Percentiles rank a stretch among this genome's conserved stretches.
These are phyloP conservation scores for Aphodius granarius DNA, from an alignment of 2,888 invertebrate species.

Conservation along the genomic window DNA sequence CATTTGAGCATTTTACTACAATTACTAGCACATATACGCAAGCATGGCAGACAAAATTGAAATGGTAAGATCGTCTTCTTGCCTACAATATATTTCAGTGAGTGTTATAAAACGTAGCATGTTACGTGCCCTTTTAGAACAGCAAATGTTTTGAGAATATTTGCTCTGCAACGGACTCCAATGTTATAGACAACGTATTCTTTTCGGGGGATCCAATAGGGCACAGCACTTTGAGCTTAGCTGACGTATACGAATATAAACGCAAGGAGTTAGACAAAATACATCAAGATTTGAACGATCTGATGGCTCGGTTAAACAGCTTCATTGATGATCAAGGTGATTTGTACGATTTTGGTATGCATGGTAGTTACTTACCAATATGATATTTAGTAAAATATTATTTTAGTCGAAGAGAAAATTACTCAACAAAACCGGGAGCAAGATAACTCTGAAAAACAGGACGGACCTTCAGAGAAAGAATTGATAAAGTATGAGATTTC, in stretches of 20 bases:
- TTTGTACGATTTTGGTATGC: not conserved
- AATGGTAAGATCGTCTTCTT: not conserved
- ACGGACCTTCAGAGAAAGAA: constrained; percentile 33
- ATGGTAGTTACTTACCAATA: not conserved
- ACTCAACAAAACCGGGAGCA: constrained; percentile 1
- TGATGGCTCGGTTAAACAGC: constrained; percentile 29
- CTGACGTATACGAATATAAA: not conserved
- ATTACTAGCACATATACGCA: no score
- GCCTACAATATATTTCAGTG: no score
- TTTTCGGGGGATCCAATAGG: not conserved
- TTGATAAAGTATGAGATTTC: constrained; percentile 22
- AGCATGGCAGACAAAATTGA: not conserved
- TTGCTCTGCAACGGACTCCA: not conserved
- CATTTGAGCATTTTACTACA: not conserved
- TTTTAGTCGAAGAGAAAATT: not conserved
- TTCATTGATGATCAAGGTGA: constrained; percentile 29
- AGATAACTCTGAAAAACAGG: constrained; percentile 30
- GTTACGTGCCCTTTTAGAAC: not conserved
- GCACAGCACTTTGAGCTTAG: not conserved
- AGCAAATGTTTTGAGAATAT: not conserved
- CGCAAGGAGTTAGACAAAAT: constrained; percentile 30
- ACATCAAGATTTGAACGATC: constrained; percentile 31
- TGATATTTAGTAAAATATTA: not conserved
- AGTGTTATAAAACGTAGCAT: not conserved
- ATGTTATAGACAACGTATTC: not conserved